phyloP scores from a whole-genome alignment of 2,888 invertebrate species.

The Syrphus vitripennis region DNA sequence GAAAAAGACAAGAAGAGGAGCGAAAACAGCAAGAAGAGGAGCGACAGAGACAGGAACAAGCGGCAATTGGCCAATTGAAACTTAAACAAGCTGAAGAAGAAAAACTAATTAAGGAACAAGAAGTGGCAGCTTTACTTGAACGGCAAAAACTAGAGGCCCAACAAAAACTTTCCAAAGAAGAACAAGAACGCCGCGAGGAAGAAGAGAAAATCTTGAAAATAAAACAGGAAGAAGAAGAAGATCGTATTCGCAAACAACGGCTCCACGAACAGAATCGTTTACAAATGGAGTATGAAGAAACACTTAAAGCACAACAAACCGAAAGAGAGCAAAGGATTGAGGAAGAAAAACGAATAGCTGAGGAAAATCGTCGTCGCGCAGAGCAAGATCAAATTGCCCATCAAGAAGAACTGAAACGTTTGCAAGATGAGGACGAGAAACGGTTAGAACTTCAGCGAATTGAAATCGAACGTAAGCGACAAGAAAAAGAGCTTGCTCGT shows the following conservation, averaged over 20 bases:
- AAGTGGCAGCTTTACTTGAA: slow-evolving; percentile 17
- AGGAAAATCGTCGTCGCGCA: slow-evolving; percentile 74
- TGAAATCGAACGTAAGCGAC: slow-evolving; percentile 75
- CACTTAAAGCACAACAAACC: slow-evolving; percentile 73
- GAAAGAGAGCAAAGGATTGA: slow-evolving; percentile 76
- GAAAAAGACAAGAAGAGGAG: slow-evolving; percentile 51
- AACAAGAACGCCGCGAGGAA: slow-evolving; percentile 72
- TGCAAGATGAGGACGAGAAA: slow-evolving; percentile 77
- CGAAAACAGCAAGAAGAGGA: slow-evolving; percentile 65
- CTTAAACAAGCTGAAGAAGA: slow-evolving; percentile 73
- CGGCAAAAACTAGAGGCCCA: slow-evolving; percentile 37
- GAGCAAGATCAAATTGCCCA: slow-evolving; percentile 76
- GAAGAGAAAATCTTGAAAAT: slow-evolving; percentile 73
- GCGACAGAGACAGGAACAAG: slow-evolving; percentile 66
- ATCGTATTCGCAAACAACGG: slow-evolving; percentile 74
- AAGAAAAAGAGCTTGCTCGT: slow-evolving; percentile 76
- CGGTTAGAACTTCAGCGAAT: slow-evolving; percentile 74
- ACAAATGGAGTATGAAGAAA: slow-evolving; percentile 75
- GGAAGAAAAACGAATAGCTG: slow-evolving; percentile 76
- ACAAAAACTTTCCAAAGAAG: slow-evolving; percentile 22
- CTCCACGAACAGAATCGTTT: slow-evolving; percentile 75
- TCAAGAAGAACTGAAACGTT: slow-evolving; percentile 75
- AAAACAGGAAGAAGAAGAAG: slow-evolving; percentile 74
- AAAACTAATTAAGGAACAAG: slow-evolving; percentile 58
- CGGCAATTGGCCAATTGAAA: slow-evolving; percentile 73